Evolutionary conservation across 2,888 invertebrate genomes (phyloP).

Genomic region (Lamproptera curius): DNA sequence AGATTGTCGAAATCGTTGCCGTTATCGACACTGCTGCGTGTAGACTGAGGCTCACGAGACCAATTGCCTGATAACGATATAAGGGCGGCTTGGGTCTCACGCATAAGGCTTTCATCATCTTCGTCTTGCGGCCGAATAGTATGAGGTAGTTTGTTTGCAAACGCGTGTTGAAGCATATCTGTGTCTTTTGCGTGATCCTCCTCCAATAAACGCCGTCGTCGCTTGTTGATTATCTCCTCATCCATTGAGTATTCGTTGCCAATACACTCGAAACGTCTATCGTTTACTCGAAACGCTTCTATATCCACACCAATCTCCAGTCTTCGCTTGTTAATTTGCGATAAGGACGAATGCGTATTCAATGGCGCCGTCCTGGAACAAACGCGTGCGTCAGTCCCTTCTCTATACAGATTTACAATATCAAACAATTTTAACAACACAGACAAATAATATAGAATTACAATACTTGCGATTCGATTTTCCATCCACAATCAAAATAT

Average conservation of each 20-base stretch:
- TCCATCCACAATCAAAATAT: constrained; percentile 77
- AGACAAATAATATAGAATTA: constrained; percentile 42
- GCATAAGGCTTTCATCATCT: constrained; percentile 89
- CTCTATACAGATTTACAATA: constrained; percentile 20
- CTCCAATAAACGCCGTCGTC: constrained; percentile 68
- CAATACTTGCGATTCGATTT: constrained; percentile 76
- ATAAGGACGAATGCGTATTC: constrained; percentile 77
- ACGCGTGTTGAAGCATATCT: constrained; percentile 45
- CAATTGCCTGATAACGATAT: constrained; percentile 93
- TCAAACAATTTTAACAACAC: constrained; percentile 34
- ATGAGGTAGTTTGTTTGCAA: constrained; percentile 54
- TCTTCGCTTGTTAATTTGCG: constrained; percentile 85
- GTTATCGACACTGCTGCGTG: constrained; percentile 82
- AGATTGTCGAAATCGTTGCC: constrained; percentile 90
- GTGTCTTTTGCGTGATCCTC: constrained; percentile 57
- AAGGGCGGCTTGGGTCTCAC: constrained; percentile 92
- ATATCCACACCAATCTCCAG: constrained; percentile 80
- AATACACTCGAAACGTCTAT: constrained; percentile 51
- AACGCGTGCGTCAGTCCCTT: constrained; percentile 35
- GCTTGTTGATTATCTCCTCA: constrained; percentile 50
- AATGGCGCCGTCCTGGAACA: constrained; percentile 75
- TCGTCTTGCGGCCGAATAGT: constrained; percentile 64
- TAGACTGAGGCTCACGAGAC: constrained; percentile 82
- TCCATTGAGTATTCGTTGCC: constrained; percentile 66
- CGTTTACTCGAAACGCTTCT: constrained; percentile 62